Base-by-base conservation (phyloP, 1,140 invertebrate species). In the Rhyacophila brunnea region DNA sequence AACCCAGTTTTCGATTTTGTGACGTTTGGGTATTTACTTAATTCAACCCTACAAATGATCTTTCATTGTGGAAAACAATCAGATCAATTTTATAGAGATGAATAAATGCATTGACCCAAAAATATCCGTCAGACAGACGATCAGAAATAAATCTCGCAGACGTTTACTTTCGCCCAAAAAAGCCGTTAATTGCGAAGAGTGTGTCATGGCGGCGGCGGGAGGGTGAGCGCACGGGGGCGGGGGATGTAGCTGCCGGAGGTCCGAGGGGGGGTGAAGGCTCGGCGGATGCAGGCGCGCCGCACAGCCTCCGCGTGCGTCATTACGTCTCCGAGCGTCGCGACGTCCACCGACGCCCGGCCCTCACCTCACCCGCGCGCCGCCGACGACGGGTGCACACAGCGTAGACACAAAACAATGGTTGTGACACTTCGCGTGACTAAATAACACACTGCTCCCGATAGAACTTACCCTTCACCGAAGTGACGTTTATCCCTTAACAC, bases 151-250 rank as follows among this genome's bases (percentile, higher is more conserved):
- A 28, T 28, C 23, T 28, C 23, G 23, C 23, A 43, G 55, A 36
- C 47, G 19, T 35, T 50, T 48, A 59, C 50, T 59, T 59, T 59
- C 57, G n/a, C 57, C 50, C 48, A 59, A 56, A 56, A 59, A 59
- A 43, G 56, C 46, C 52, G 61, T 64, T 64, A 64, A 64, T 64
- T 64, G 61, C 52, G 49, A 64, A 64, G n/a, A n/a, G 44, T 64
- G 56, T 64, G 61, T 64, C 61, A 64, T 51, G 36, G 46, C 36
- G 50, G 51, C 19, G 32, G 44, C 34, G 19, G 32, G 38, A 28
- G 19, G 2, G 6, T 13, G 19, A 40, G 13, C 1, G 3, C 13
- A 35, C 13, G 38, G 17, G 54, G 38, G 32, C 38, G 45, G 20
- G 19, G 47, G 15, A 4, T 17, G 14, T 14, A 32, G 45, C 6